Conservation (phyloP, 2,888 invertebrate species). For the Cheilosia soror region DNA sequence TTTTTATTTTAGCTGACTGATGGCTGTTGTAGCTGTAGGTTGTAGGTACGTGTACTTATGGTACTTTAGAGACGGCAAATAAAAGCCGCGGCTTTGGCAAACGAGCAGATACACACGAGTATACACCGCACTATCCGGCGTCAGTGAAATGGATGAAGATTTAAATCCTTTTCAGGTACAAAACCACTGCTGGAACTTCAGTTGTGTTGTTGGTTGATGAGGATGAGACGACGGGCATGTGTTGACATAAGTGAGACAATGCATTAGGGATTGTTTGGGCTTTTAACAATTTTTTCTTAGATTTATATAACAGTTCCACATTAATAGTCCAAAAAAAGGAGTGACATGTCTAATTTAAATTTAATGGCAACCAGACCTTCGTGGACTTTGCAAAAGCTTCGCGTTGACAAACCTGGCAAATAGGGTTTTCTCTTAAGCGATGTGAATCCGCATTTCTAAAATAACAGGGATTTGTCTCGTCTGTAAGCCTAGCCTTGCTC, state of each 20-base stretch:
- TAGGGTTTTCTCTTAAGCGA: too few relatives aligned
- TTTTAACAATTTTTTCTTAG: too few relatives aligned
- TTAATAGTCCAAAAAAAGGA: too few relatives aligned
- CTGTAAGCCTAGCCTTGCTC: too few relatives aligned
- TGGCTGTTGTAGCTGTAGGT: conserved; percentile 3
- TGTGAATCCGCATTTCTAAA: too few relatives aligned
- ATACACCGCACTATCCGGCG: background rate
- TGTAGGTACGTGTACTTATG: background rate
- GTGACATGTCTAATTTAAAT: too few relatives aligned
- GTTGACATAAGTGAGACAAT: background rate
- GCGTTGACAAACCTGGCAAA: too few relatives aligned
- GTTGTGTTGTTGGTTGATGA: background rate
- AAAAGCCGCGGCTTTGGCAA: conserved; percentile 23
- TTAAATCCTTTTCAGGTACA: background rate
- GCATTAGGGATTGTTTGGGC: too few relatives aligned
- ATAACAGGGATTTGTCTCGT: too few relatives aligned
- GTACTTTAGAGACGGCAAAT: background rate
- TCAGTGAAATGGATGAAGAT: conserved; percentile 24
- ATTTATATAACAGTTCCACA: too few relatives aligned
- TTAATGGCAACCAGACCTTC: too few relatives aligned
- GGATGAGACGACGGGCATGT: background rate
- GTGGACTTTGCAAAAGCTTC: too few relatives aligned
- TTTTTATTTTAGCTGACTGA: conserved; percentile 12
- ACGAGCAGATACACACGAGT: conserved; percentile 10
- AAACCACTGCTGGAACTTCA: background rate